A percentile compares a stretch with the other conserved stretches of the same genome.
Conservation (phyloP, 2,797 vertebrate species). For the Leuciscus waleckii region DNA sequence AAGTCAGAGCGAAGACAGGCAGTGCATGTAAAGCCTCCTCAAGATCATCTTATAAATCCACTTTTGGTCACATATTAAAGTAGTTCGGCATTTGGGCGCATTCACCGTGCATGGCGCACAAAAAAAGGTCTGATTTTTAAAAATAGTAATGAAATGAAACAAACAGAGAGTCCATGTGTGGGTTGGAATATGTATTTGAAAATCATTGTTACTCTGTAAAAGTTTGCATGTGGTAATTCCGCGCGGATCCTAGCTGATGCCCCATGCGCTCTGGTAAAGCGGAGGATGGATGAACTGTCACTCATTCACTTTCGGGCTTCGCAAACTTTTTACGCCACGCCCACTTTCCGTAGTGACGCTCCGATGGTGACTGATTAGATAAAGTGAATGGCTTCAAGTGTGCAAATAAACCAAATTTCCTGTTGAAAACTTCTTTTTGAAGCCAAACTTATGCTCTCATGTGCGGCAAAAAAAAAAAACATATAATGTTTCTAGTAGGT, state of each 20-base stretch:
- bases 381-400: background rate
- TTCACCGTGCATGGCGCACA: background rate
- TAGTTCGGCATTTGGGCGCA: background rate
- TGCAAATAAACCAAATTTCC: background rate
- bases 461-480: too few species aligned
- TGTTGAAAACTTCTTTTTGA: background rate
- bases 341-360: constrained; percentile 12
- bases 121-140: background rate
- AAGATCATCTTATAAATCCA: constrained; percentile 23
- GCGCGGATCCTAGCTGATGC: constrained; percentile 6
- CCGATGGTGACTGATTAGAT: constrained; percentile 14
- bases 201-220: background rate
- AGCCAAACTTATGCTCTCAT: background rate
- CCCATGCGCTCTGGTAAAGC: constrained; percentile 16
- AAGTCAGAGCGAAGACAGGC: constrained; percentile 63
- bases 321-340: constrained; percentile 42
- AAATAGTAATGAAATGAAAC: background rate
- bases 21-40: constrained; percentile 69
- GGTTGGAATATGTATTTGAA: background rate
- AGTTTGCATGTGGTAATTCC: background rate
- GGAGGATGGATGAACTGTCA: constrained; percentile 39
- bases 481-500: background rate
- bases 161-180: background rate
- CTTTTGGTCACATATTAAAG: constrained; percentile 14
- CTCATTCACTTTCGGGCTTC: constrained; percentile 11